A percentile compares a stretch with the other conserved stretches of the same genome.
Conservation (phyloP, 2,797 vertebrate species). For the Muscicapa comitata region DNA sequence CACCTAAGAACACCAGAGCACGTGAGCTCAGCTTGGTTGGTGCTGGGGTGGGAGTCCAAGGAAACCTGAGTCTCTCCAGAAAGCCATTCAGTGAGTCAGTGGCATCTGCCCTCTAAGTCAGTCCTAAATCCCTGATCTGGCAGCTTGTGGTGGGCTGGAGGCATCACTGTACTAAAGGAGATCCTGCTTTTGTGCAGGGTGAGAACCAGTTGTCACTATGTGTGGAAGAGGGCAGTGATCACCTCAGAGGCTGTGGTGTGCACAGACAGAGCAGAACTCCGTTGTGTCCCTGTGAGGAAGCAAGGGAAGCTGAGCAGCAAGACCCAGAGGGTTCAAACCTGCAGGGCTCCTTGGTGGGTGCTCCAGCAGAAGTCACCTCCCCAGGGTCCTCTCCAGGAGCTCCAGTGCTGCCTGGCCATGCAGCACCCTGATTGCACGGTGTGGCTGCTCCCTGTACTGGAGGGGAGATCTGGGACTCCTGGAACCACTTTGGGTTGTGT, state of each 20-base stretch:
- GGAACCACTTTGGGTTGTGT: background rate
- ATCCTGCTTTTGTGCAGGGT: background rate
- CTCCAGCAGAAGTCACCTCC: background rate
- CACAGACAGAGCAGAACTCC: background rate
- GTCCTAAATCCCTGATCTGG: background rate
- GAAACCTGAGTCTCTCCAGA: constrained; percentile 12
- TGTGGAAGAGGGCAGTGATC: background rate
- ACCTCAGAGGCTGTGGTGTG: background rate
- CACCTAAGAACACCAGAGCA: background rate
- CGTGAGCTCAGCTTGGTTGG: fast-evolving
- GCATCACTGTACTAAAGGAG: background rate
- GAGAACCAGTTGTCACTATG: background rate
- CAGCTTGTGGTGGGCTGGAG: background rate
- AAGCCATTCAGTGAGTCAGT: background rate
- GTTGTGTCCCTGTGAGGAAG: background rate
- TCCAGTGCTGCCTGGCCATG: background rate
- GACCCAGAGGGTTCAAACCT: background rate
- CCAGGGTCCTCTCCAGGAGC: background rate
- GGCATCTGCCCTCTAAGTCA: background rate
- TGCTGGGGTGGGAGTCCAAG: background rate
- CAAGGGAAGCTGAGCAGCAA: background rate
- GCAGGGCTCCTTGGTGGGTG: background rate
- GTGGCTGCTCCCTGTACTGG: background rate
- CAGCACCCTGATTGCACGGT: background rate
- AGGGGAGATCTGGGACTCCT: background rate